Evolutionary conservation across 2,113 vertebrate genomes (phyloP).

Genomic region (Leptocoma aspasia): DNA sequence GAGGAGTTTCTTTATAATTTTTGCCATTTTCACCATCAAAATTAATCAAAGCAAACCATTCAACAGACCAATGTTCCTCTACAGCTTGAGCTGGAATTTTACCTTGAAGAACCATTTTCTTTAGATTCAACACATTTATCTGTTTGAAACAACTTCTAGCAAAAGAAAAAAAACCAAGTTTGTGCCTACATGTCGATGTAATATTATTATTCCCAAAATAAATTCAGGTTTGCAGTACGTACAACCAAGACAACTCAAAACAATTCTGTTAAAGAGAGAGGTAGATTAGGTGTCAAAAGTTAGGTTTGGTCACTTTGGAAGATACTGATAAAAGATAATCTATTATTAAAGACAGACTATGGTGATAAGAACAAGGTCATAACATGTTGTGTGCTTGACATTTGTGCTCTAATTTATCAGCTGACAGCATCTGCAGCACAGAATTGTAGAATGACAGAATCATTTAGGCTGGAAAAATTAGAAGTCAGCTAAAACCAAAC

Average conservation of each 20-base stretch:
- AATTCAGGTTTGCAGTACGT: neutral
- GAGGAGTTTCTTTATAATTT: neutral
- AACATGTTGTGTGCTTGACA: neutral
- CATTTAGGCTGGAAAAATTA: neutral
- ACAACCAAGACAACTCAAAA: neutral
- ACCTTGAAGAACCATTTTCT: neutral
- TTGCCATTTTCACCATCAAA: neutral
- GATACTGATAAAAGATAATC: neutral
- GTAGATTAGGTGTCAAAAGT: neutral
- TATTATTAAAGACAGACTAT: neutral
- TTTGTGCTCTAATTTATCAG: neutral
- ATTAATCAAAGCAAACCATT: neutral
- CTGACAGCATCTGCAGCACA: neutral
- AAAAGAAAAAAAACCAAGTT: neutral
- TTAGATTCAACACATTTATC: neutral
- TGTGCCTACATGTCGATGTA: neutral
- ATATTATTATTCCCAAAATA: neutral
- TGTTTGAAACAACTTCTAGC: neutral
- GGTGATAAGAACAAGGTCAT: neutral
- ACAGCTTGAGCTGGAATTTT: neutral
- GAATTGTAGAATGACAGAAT: neutral
- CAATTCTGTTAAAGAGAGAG: neutral
- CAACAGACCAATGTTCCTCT: neutral
- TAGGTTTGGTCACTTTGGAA: neutral
- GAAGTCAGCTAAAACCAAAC: neutral